A percentile compares a stretch with the other conserved stretches of the same genome.
These are phyloP conservation scores for Egretta garzetta DNA, from an alignment of 2,113 vertebrate species.

Conservation along the genomic window DNA sequence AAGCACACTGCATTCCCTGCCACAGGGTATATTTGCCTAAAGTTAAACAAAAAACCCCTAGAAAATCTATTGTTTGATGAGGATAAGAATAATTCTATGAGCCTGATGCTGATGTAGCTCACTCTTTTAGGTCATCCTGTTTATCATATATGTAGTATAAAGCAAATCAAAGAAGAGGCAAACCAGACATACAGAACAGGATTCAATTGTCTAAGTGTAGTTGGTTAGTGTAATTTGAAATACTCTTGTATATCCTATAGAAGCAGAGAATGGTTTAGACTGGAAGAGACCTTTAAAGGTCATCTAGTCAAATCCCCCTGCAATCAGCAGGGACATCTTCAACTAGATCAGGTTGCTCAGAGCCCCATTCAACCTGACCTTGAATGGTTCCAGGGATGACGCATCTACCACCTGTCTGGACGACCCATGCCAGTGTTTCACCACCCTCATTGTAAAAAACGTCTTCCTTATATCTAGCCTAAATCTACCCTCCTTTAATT, in stretches of 20 bases:
- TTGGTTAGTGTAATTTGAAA: too few relatives aligned
- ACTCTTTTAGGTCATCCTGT: too few relatives aligned
- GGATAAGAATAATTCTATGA: background rate
- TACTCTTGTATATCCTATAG: background rate
- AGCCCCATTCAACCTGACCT: background rate
- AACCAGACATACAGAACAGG: too few relatives aligned
- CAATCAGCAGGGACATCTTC: background rate
- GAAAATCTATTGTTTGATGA: background rate
- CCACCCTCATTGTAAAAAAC: background rate
- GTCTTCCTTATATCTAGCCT: background rate
- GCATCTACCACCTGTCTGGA: background rate
- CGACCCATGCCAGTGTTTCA: background rate
- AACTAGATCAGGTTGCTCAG: background rate
- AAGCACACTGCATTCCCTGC: background rate
- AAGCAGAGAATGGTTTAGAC: background rate
- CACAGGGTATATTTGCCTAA: background rate
- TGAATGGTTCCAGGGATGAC: background rate
- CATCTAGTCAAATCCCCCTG: background rate
- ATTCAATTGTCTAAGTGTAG: too few relatives aligned
- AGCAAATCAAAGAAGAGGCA: too few relatives aligned
- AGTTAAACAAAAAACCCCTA: background rate
- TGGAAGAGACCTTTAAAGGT: background rate
- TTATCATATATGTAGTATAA: too few relatives aligned
- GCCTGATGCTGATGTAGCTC: too few relatives aligned
- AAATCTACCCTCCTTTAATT: background rate